Evolutionary conservation across 2,888 invertebrate species (phyloP).

Genomic region (Folsomia manolachei): DNA sequence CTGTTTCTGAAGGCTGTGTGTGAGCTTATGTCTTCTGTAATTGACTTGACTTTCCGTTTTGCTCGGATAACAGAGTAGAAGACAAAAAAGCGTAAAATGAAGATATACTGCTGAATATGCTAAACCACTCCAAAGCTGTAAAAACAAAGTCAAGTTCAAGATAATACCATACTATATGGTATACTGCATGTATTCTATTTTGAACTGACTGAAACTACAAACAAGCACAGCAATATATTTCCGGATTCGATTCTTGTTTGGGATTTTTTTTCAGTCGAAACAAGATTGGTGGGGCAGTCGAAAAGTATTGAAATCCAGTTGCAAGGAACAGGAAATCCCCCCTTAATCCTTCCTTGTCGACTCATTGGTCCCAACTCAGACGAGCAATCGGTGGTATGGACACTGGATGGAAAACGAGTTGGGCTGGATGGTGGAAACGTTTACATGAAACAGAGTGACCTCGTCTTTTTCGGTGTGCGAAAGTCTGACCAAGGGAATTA

Average conservation of each 20-base stretch:
- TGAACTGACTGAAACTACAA: too few relatives aligned
- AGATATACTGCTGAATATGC: slow-evolving; percentile 13
- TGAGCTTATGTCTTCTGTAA: neutral
- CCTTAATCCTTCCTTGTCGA: slow-evolving; percentile 46
- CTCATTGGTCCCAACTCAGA: slow-evolving; percentile 26
- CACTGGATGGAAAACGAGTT: slow-evolving; percentile 43
- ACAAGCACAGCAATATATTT: too few relatives aligned
- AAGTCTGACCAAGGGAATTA: slow-evolving; percentile 48
- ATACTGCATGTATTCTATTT: too few relatives aligned
- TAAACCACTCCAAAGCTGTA: neutral
- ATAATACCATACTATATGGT: too few relatives aligned
- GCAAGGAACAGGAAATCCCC: slow-evolving; percentile 43
- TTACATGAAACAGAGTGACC: slow-evolving; percentile 43
- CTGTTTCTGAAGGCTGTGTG: neutral
- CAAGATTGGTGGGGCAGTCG: slow-evolving; percentile 48
- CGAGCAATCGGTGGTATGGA: slow-evolving; percentile 37
- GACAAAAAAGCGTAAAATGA: slow-evolving; percentile 8
- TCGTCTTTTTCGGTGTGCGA: slow-evolving; percentile 41
- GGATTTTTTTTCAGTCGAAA: slow-evolving; percentile 34
- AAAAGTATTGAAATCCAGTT: slow-evolving; percentile 35
- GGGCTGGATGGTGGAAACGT: slow-evolving; percentile 37
- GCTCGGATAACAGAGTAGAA: neutral
- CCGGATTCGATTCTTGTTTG: too few relatives aligned
- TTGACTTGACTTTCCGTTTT: neutral
- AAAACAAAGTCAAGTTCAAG: neutral